Evolutionary conservation across 2,113 vertebrate genomes (phyloP).

Genomic region (Caranx ignobilis): DNA sequence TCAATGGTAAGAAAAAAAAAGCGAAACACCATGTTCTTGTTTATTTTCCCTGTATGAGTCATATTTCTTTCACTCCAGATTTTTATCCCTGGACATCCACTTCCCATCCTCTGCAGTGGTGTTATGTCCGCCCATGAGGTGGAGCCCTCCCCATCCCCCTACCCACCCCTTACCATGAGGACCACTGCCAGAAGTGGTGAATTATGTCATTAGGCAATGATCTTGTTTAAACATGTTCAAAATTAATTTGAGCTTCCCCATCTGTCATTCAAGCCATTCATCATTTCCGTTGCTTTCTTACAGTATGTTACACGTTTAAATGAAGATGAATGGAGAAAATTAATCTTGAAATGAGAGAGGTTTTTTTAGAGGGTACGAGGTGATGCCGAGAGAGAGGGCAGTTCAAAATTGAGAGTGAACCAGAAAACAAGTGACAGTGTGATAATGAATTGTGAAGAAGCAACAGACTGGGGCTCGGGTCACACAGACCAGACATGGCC

Average conservation of each 20-base stretch:
- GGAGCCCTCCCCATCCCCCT: too few species aligned
- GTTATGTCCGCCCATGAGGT: too few species aligned
- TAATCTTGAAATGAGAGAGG: background rate
- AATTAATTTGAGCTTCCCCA: conserved; percentile 3
- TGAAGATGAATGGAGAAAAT: background rate
- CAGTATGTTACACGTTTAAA: background rate
- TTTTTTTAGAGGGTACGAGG: background rate
- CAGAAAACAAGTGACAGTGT: background rate
- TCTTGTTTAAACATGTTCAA: conserved; percentile 10
- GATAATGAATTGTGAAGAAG: conserved; percentile 33
- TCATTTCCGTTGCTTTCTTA: background rate
- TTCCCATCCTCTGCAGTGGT: too few species aligned
- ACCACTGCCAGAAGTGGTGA: background rate
- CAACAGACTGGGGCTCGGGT: conserved; percentile 6
- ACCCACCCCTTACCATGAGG: too few species aligned
- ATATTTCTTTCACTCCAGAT: too few species aligned
- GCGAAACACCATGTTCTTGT: too few species aligned
- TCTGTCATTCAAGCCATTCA: background rate
- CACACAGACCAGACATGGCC: conserved; percentile 27
- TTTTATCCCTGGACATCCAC: too few species aligned
- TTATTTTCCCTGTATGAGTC: too few species aligned
- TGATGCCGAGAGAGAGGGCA: background rate
- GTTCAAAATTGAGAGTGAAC: conserved; percentile 12
- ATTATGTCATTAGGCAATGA: background rate
- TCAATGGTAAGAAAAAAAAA: background rate